Base-by-base conservation (phyloP, 2,113 vertebrate genomes). In the Athene cunicularia region DNA sequence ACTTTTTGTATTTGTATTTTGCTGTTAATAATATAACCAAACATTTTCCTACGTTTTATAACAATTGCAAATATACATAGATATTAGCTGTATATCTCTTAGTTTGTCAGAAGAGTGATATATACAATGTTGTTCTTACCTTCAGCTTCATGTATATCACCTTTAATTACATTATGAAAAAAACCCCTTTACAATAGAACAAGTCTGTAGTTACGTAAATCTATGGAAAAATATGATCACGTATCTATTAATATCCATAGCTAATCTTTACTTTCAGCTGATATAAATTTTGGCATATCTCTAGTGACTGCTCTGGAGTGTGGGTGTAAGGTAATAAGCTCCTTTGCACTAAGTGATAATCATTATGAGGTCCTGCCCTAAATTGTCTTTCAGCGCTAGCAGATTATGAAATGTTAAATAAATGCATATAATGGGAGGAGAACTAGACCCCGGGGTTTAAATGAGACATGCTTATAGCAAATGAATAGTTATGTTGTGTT, bases 301-400 rank as follows among this genome's bases (percentile, higher is more conserved):
- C 80, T 81, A 60, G 80, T 72, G 91, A 85, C 89, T 94, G 37
- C 35, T 91, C 49, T 39, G 30, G 49, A 79, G 74, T 56, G 77
- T 94, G 91, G 87, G 91, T 96, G 93, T 85, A 91, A 96, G 80
- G 84, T 90, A 96, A 96, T 95, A 96, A 96, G 58, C 73, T 96
- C 91, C 79, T 97, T 93, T 95, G 81, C 93, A 91, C 93, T 90
- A 96, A 94, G 87, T 87, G 90, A 79, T 96, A 93, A 96, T 96
- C 81, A 56, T 93, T 72, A 43, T 53, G 93, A 97, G 92, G 89
- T 94, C 91, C 90, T 96, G 96, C 87, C 95, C 95, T 93, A 87
- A 95, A 94, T 45, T 95, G 89, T 84, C 84, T 95, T 74, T 85
- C 77, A 96, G 77, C 87, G 90, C 87, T 77, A 82, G 68, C 52